These are phyloP conservation scores for Chrysomallon squamiferum DNA, from an alignment of 1,140 invertebrate genomes.

Conservation along the genomic window DNA sequence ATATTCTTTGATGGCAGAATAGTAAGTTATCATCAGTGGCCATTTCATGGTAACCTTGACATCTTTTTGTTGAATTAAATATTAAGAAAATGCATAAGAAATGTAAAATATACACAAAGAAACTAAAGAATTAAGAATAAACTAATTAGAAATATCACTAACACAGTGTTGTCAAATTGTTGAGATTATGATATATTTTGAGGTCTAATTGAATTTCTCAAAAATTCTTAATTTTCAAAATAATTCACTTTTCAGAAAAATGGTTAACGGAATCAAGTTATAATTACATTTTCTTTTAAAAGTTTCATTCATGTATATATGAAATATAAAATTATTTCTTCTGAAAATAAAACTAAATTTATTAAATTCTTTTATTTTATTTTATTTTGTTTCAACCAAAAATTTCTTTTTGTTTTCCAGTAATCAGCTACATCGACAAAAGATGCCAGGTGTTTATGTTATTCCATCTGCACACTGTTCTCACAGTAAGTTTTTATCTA, in stretches of 20 bases:
- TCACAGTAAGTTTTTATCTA: slow-evolving; percentile 61
- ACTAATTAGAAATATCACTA: not conserved
- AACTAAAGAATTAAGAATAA: too few species aligned
- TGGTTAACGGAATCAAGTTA: too few species aligned
- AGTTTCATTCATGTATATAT: too few species aligned
- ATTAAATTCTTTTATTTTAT: too few species aligned
- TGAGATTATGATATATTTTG: not conserved
- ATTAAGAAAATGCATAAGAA: not conserved
- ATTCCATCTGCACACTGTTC: slow-evolving; percentile 82
- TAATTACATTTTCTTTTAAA: too few species aligned
- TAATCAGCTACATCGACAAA: slow-evolving; percentile 83
- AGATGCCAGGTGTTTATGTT: slow-evolving; percentile 86
- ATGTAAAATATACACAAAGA: not conserved
- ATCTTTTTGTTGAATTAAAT: not conserved
- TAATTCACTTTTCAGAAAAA: too few species aligned
- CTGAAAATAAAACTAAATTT: too few species aligned
- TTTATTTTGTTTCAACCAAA: too few species aligned
- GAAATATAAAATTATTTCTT: too few species aligned
- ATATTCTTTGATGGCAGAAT: slow-evolving; percentile 80
- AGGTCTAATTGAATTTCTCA: not conserved
- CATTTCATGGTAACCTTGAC: not conserved
- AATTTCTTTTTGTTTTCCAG: too few species aligned
- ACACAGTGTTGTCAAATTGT: not conserved
- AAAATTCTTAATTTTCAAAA: too few species aligned
- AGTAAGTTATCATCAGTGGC: slow-evolving; percentile 68